Percentiles rank a stretch among this genome's conserved stretches.
Evolutionary conservation across 2,797 vertebrate species (phyloP).

Genomic region (Simalia tracyae): DNA sequence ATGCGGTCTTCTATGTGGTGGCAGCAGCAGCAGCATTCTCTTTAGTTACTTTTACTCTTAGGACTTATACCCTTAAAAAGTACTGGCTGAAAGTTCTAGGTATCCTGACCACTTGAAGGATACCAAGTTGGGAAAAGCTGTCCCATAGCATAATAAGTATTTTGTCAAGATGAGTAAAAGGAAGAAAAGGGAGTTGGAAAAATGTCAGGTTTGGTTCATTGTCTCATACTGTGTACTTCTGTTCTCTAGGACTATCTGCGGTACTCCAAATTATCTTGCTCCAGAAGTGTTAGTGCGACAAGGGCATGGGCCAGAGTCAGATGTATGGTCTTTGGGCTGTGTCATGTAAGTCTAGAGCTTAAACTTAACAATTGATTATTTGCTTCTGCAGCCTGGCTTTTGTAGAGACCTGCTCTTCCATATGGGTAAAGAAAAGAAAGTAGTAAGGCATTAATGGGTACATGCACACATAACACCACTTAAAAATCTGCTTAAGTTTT

Average conservation of each 20-base stretch:
- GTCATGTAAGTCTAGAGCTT: slow-evolving; percentile 85
- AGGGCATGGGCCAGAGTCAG: slow-evolving; percentile 93
- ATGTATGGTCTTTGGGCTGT: slow-evolving; percentile 96
- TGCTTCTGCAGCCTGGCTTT: not conserved
- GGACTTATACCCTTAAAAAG: not conserved
- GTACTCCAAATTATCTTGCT: slow-evolving; percentile 98
- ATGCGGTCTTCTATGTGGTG: not conserved
- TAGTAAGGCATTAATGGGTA: not conserved
- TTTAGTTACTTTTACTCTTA: not conserved
- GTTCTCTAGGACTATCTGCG: slow-evolving; percentile 90
- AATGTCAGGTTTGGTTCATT: slow-evolving; percentile 11
- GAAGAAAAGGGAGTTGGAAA: not conserved
- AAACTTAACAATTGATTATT: no score
- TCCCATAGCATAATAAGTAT: not conserved
- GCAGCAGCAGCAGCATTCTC: not conserved
- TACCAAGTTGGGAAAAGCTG: not conserved
- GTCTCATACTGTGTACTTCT: not conserved
- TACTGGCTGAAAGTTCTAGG: not conserved
- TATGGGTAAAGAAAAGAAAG: not conserved
- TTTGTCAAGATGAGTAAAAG: not conserved
- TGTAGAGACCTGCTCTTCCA: not conserved
- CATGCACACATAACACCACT: not conserved
- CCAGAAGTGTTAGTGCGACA: slow-evolving; percentile 96
- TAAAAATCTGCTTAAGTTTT: not conserved
- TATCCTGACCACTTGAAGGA: not conserved